Evolutionary conservation across 1,140 invertebrate species (phyloP).

Genomic region (Drosophila biarmipes): DNA sequence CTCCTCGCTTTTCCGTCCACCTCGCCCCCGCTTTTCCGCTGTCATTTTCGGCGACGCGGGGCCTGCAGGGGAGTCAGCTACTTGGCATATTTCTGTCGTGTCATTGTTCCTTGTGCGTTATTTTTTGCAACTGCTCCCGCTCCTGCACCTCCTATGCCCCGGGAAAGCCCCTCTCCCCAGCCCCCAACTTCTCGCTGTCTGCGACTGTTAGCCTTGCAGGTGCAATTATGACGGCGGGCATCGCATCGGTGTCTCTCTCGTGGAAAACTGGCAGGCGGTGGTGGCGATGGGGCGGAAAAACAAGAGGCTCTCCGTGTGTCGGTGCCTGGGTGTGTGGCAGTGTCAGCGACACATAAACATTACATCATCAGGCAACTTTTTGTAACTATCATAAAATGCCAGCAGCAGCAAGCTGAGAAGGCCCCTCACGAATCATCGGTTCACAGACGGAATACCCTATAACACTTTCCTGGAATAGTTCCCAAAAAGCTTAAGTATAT

Average conservation of each 20-base stretch:
- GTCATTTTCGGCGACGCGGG: conserved; percentile 47
- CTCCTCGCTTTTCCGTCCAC: conserved; percentile 2
- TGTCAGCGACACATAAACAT: conserved; percentile 81
- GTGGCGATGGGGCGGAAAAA: conserved; percentile 3
- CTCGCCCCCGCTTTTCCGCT: conserved; percentile 8
- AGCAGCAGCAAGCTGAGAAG: conserved; percentile 35
- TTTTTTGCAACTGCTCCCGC: conserved; percentile 48
- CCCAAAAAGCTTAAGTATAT: neutral
- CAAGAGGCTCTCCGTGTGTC: neutral
- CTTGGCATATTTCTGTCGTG: conserved; percentile 79
- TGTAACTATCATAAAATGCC: conserved; percentile 77
- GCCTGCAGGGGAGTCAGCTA: conserved; percentile 52
- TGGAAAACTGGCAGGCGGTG: conserved; percentile 2
- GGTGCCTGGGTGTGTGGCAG: conserved; percentile 21
- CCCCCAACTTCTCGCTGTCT: conserved; percentile 34
- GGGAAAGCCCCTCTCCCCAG: neutral
- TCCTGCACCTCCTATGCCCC: conserved; percentile 1
- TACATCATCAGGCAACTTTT: conserved; percentile 81
- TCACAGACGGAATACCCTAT: conserved; percentile 13
- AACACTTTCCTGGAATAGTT: neutral
- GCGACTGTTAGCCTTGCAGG: conserved; percentile 77
- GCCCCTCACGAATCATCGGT: neutral
- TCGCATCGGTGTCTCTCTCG: conserved; percentile 27
- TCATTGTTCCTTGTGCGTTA: conserved; percentile 76
- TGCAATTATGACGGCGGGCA: conserved; percentile 73